These are phyloP conservation scores for Drosophila hamatofila DNA, from an alignment of 2,888 invertebrate genomes.

Conservation along the genomic window DNA sequence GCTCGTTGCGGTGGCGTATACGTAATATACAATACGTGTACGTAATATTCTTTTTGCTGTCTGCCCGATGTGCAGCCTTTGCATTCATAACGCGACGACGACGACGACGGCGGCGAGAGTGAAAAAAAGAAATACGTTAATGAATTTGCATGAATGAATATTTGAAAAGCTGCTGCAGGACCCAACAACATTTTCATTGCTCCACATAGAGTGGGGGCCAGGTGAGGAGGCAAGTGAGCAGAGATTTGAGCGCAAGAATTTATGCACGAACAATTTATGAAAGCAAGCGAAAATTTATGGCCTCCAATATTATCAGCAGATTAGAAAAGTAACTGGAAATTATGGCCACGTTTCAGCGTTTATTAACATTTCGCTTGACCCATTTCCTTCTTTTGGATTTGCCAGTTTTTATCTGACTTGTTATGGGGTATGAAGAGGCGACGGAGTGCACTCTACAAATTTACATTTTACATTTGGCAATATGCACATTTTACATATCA, in stretches of 20 bases:
- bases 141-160: slow-evolving; percentile 78
- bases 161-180: slow-evolving; percentile 71
- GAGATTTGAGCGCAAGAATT: slow-evolving; percentile 62
- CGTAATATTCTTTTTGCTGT: slow-evolving; percentile 59
- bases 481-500: slow-evolving; percentile 26
- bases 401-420: slow-evolving; percentile 3
- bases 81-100: slow-evolving; percentile 61
- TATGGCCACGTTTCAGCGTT: slow-evolving; percentile 55
- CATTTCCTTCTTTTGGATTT: not conserved
- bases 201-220: slow-evolving; percentile 3
- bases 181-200: slow-evolving; percentile 62
- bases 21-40: slow-evolving; percentile 61
- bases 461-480: slow-evolving; percentile 3
- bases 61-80: slow-evolving; percentile 64
- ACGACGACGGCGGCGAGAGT: not conserved
- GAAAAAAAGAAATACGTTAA: slow-evolving; percentile 63
- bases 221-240: slow-evolving; percentile 13
- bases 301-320: slow-evolving; percentile 70
- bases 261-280: slow-evolving; percentile 69
- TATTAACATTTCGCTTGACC: slow-evolving; percentile 33
- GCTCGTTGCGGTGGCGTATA: slow-evolving; percentile 55
- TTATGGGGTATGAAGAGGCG: not conserved
- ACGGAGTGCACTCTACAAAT: not conserved
- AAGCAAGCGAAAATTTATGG: slow-evolving; percentile 69
- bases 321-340: slow-evolving; percentile 72